A percentile compares a stretch with the other conserved stretches of the same genome.
These are phyloP conservation scores for Parthenolecanium corni DNA, from an alignment of 2,888 invertebrate genomes.

Conservation along the genomic window DNA sequence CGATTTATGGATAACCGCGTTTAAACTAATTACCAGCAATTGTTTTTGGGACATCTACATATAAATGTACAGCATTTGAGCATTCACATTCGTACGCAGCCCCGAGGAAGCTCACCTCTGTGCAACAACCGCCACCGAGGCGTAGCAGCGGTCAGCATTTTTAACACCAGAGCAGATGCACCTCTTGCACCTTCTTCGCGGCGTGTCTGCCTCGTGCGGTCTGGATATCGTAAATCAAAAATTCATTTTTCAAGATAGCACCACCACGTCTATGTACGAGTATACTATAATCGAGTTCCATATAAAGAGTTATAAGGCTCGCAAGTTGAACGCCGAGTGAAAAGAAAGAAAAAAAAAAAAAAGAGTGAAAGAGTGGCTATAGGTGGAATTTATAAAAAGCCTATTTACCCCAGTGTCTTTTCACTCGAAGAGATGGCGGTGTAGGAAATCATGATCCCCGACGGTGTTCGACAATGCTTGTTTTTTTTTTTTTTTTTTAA, in stretches of 20 bases:
- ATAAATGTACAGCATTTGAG: too few relatives aligned
- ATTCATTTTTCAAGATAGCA: slow-evolving; percentile 26
- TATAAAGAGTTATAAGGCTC: background rate
- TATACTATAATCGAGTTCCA: background rate
- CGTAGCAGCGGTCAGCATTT: background rate
- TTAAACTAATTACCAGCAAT: too few relatives aligned
- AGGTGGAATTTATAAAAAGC: background rate
- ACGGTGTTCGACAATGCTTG: slow-evolving; percentile 9
- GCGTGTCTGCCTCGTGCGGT: slow-evolving; percentile 7
- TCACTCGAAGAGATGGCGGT: background rate
- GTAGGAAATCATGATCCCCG: slow-evolving; percentile 11
- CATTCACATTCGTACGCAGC: too few relatives aligned
- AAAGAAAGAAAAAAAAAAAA: background rate
- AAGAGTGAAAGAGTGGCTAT: background rate
- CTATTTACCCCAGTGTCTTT: too few relatives aligned
- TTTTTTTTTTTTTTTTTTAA: too few relatives aligned
- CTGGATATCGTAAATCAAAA: slow-evolving; percentile 26
- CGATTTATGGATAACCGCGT: too few relatives aligned
- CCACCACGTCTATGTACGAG: slow-evolving; percentile 11
- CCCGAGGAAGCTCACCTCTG: too few relatives aligned
- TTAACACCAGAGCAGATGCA: background rate
- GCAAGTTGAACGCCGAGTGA: background rate
- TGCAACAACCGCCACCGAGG: background rate
- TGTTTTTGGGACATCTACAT: too few relatives aligned
- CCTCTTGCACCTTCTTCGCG: background rate